Base-by-base conservation (phyloP, 2,888 invertebrate genomes). In the Scaptomyza tumidula region DNA sequence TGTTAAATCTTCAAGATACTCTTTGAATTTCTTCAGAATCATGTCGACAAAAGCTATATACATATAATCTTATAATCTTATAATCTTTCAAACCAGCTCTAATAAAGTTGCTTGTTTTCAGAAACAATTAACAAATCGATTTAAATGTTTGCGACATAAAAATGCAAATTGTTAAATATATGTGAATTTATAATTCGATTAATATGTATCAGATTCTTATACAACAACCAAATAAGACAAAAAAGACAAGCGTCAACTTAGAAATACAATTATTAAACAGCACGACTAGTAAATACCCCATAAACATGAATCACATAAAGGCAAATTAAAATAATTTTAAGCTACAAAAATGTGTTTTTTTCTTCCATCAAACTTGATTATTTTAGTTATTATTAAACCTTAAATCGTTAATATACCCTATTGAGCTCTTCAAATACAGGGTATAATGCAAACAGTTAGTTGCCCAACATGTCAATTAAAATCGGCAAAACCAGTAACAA, bases 81-180 rank as follows among this genome's bases (percentile, higher is more conserved):
- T n/a, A 41, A 35, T 53, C 14, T n/a, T 31, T 35, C 33, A 55
- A 50, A 49, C 41, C 41, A 10, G 24, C 16, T 54, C 2, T 3
- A 14, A 14, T 14, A 4, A 50, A 39, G 41, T 27, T 24, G 3
- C 5, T 24, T 24, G 3, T 24, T 24, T 3, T 24, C 13, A 24
- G 29, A 50, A 55, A 19, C 39, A 54, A n/a, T 50, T 50, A 35
- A 10, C n/a, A 50, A 69, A 75, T 50, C 64, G 49, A 50, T 60
- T 69, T 58, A 79, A 63, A 69, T 69, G 70, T 70, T 63, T 50
- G 16, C 14, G 52, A 29, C 58, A 56, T 45, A 68, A 44, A 44
- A 29, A 44, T 10, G 49, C 33, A 44, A 49, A 53, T 49, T 56
- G 16, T 14, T 41, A 59, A 49, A 39, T 39, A 54, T 59, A 46